These are phyloP conservation scores for Cydia splendana DNA, from an alignment of 1,140 invertebrate species.

Conservation along the genomic window DNA sequence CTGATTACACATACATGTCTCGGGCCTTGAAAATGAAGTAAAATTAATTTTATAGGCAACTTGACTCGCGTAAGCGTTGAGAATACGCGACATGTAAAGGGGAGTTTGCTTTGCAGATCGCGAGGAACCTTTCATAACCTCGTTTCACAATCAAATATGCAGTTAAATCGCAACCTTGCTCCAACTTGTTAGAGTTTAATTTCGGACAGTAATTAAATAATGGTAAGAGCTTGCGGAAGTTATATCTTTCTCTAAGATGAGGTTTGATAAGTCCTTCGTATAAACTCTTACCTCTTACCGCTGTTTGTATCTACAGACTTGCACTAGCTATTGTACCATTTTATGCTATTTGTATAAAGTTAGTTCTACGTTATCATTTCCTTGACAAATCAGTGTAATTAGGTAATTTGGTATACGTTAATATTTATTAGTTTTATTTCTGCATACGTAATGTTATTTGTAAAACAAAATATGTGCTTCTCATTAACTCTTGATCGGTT, in stretches of 20 bases:
- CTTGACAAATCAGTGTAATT: no score
- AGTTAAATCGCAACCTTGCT: neutral
- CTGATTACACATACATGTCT: neutral
- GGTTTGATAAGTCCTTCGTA: slow-evolving; percentile 16
- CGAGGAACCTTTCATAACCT: neutral
- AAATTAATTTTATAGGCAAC: neutral
- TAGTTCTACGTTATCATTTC: neutral
- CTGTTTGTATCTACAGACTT: neutral
- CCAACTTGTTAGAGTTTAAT: neutral
- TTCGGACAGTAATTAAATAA: neutral
- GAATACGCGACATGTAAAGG: neutral
- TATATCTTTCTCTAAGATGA: neutral
- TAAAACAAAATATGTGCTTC: no score
- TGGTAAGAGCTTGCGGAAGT: neutral
- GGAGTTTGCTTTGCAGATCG: neutral
- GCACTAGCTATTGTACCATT: neutral
- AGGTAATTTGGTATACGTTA: no score
- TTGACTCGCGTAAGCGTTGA: neutral
- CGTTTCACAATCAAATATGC: neutral
- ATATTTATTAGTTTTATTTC: no score
- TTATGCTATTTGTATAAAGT: neutral
- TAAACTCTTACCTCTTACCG: slow-evolving; percentile 16
- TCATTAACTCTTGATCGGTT: no score
- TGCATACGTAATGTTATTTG: no score
- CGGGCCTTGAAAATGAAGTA: neutral